These are phyloP conservation scores for Vidua chalybeata DNA, from an alignment of 2,113 vertebrate species.

Conservation along the genomic window DNA sequence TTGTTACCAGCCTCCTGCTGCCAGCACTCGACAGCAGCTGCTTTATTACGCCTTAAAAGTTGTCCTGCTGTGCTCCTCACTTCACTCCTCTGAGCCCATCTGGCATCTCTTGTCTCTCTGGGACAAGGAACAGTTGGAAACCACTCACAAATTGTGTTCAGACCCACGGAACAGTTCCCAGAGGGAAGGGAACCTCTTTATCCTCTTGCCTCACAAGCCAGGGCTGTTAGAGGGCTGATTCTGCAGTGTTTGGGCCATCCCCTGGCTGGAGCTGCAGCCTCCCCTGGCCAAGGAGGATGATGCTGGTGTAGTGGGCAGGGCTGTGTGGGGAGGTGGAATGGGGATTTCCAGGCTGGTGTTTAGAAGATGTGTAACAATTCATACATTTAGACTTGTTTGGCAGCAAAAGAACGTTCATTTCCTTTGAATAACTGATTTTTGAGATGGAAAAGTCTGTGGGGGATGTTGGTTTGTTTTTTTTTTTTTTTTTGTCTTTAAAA, in stretches of 20 bases:
- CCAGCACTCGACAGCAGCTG: neutral
- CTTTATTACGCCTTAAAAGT: neutral
- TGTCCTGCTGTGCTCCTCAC: slow-evolving; percentile 18
- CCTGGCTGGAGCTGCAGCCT: neutral
- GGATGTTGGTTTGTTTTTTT: neutral
- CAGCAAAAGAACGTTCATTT: neutral
- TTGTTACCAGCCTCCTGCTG: neutral
- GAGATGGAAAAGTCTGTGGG: neutral
- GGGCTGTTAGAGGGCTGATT: neutral
- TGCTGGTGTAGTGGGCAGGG: neutral
- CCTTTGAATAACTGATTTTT: neutral
- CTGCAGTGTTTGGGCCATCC: neutral
- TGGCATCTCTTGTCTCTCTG: slow-evolving; percentile 11
- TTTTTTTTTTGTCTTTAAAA: neutral
- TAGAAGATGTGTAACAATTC: fast-evolving
- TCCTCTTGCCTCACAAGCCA: neutral
- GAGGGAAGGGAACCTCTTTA: neutral
- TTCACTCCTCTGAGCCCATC: neutral
- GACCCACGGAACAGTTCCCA: neutral
- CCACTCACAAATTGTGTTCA: neutral
- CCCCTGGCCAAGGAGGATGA: neutral
- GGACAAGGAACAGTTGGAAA: slow-evolving; percentile 14
- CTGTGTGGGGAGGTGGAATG: neutral
- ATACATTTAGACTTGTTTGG: neutral
- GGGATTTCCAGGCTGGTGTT: neutral